Evolutionary conservation across 2,797 vertebrate genomes (phyloP), one percentile per base, ranked within the genome.

Genomic region (Bradypus variegatus): DNA sequence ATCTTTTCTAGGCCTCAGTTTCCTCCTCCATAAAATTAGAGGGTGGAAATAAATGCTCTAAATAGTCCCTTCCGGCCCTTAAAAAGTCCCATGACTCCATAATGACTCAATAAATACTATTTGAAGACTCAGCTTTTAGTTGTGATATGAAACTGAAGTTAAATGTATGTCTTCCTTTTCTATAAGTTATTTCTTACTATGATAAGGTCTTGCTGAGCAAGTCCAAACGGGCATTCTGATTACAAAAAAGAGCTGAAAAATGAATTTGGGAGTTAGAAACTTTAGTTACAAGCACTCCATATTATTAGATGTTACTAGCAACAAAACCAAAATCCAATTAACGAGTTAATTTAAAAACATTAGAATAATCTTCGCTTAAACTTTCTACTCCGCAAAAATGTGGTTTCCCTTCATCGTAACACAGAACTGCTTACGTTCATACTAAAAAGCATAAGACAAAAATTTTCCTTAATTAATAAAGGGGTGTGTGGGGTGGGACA

Each of bases 31-130:
- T 60, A 88, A 95, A 91, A 87, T 62, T 45, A 91, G 91, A 92
- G 91, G 85, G 91, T 93, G 94, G 86, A 89, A 95, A 86, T 84
- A n/a, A 77, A 90, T 86, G 91, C 94, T 91, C 90, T 94, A 92
- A 95, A 93, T 75, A 86, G 91, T 82, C 92, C 76, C 82, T 96
- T 94, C 88, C 86, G 81, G 94, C 29, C 36, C 86, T 93, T 94
- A 91, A 80, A 88, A 95, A 92, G 79, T 91, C 94, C 94, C 88
- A 92, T 90, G 94, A 95, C 94, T 96, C 77, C 84, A 91, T 58
- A 27, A 93, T 93, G 93, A 96, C 94, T 96, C 93, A 94, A 94
- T 75, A 84, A 94, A 88, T 67, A 91, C 88, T 91, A 91, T 78
- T 89, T 84, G 79, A 87, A 95, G 89, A 90, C 69, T 81, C 79